phyloP scores from a whole-genome alignment of 1,140 invertebrate species.

The Copidosoma floridanum region DNA sequence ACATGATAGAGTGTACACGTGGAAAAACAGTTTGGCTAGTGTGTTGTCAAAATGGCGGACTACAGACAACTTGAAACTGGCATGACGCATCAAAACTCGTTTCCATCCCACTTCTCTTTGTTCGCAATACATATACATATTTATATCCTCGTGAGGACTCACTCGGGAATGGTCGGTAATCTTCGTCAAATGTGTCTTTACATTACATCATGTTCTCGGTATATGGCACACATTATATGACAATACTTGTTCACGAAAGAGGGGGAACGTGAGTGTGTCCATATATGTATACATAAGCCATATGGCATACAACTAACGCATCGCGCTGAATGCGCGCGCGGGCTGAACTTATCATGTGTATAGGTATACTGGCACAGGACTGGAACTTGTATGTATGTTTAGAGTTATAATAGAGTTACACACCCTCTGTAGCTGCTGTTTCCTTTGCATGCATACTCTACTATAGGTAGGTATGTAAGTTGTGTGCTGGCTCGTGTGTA shows the following conservation, averaged over 20 bases:
- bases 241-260: no score
- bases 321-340: conserved; percentile 3
- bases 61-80: conserved; percentile 1
- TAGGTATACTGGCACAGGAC: not conserved
- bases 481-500: no score
- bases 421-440: no score
- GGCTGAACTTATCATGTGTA: not conserved
- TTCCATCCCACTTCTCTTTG: conserved; percentile 15
- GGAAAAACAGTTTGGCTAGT: no score
- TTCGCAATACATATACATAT: not conserved
- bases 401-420: no score
- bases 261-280: conserved; percentile 37
- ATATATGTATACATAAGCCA: conserved; percentile 28
- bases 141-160: conserved; percentile 5
- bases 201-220: conserved; percentile 51
- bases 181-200: conserved; percentile 45
- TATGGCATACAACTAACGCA: no score
- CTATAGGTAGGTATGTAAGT: no score
- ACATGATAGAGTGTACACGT: no score
- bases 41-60: conserved; percentile 13
- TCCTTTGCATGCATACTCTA: no score
- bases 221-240: conserved; percentile 45
- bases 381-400: no score
- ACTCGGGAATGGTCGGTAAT: conserved; percentile 40
- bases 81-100: not conserved